Evolutionary conservation across 2,797 vertebrate species (phyloP).

Genomic region (Siniperca scherzeri): DNA sequence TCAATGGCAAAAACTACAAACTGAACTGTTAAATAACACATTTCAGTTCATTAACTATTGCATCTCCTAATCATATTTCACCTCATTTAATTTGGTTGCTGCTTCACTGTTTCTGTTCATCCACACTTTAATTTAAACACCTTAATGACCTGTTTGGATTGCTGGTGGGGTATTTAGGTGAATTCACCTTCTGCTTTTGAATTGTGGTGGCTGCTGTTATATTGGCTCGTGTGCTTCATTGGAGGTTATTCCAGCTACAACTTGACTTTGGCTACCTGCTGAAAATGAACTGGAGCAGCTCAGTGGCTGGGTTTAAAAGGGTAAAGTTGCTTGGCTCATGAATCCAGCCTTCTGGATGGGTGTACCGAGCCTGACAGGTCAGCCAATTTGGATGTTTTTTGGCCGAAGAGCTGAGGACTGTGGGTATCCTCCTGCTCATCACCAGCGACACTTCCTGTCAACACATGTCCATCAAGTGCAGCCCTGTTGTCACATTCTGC

Average conservation of each 20-base stretch:
- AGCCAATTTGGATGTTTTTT: conserved; percentile 76
- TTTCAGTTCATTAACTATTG: background rate
- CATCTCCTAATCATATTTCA: background rate
- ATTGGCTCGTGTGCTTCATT: background rate
- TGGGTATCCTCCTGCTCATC: conserved; percentile 65
- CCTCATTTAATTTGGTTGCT: background rate
- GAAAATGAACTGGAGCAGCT: conserved; percentile 40
- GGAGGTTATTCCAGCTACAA: conserved; percentile 42
- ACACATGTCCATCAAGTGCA: conserved; percentile 76
- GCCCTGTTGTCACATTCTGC: conserved; percentile 71
- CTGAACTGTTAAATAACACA: background rate
- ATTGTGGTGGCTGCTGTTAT: background rate
- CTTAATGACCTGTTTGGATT: background rate
- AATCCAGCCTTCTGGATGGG: conserved; percentile 43
- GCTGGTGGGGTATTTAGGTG: background rate
- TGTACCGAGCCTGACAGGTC: conserved; percentile 54
- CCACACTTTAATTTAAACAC: background rate
- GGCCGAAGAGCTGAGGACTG: conserved; percentile 65
- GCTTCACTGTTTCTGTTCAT: background rate
- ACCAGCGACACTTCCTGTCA: conserved; percentile 70
- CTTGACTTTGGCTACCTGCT: conserved; percentile 56
- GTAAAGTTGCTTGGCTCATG: conserved; percentile 47
- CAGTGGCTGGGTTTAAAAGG: conserved; percentile 52
- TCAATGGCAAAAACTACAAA: background rate
- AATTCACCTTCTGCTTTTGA: conserved; percentile 11